Percentiles rank a stretch among this genome's conserved stretches.
phyloP scores from a whole-genome alignment of 2,797 vertebrate species.

The Salarias fasciatus region DNA sequence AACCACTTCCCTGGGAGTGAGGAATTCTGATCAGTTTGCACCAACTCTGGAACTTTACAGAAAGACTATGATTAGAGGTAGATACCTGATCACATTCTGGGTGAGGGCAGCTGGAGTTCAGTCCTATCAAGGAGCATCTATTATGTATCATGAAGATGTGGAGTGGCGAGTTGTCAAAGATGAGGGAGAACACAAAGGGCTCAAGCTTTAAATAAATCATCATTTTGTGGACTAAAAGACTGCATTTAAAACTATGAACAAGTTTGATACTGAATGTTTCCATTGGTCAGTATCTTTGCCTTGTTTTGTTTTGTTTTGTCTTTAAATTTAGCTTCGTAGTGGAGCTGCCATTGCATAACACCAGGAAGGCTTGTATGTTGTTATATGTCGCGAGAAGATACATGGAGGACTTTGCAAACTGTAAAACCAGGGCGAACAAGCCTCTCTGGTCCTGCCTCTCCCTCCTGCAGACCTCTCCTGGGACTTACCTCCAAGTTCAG shows the following conservation, averaged over 20 bases:
- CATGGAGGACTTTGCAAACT: constrained; percentile 57
- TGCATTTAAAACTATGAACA: constrained; percentile 49
- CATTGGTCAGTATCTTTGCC: constrained; percentile 18
- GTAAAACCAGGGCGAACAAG: constrained; percentile 69
- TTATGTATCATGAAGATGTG: constrained; percentile 51
- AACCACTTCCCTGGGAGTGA: constrained; percentile 41
- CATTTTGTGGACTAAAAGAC: constrained; percentile 9
- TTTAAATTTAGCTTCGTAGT: constrained; percentile 30
- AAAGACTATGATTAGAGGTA: constrained; percentile 31
- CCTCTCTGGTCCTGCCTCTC: constrained; percentile 67
- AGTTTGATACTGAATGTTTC: constrained; percentile 33
- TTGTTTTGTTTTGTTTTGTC: constrained; percentile 10
- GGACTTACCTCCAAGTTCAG: constrained; percentile 82
- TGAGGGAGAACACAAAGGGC: constrained; percentile 7
- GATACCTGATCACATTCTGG: constrained; percentile 51
- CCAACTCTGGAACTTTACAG: constrained; percentile 41
- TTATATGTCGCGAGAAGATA: constrained; percentile 35
- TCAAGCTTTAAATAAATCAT: constrained; percentile 55
- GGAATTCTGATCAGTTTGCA: constrained; percentile 35
- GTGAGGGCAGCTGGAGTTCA: constrained; percentile 54
- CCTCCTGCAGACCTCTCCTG: constrained; percentile 69
- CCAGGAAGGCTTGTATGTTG: constrained; percentile 29
- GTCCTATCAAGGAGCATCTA: constrained; percentile 68
- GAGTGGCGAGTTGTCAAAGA: constrained; percentile 21
- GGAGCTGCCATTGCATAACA: constrained; percentile 21